These are phyloP conservation scores for Cerastis leucographa DNA, from an alignment of 2,888 invertebrate species.

Conservation along the genomic window DNA sequence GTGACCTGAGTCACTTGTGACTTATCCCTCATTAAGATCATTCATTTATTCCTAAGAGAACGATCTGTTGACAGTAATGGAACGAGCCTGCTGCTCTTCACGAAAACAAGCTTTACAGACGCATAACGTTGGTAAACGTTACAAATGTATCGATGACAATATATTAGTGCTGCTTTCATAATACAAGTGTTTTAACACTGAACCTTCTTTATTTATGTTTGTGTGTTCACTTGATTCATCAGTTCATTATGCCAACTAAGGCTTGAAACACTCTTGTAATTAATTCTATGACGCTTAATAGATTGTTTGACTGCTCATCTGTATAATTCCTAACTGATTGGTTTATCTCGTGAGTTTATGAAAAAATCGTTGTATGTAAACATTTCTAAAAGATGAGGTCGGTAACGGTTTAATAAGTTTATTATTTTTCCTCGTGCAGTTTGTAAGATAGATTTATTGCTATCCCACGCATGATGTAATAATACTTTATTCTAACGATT, in stretches of 20 bases:
- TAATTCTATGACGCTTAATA: conserved; percentile 41
- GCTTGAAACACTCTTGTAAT: conserved; percentile 38
- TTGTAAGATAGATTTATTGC: conserved; percentile 49
- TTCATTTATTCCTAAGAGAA: neutral
- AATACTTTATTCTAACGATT: conserved; percentile 35
- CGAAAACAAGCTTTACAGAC: neutral
- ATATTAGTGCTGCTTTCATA: neutral
- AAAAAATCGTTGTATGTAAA: conserved; percentile 24
- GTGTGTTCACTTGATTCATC: conserved; percentile 31
- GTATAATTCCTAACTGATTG: conserved; percentile 32
- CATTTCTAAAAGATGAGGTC: conserved; percentile 35
- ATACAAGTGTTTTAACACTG: neutral
- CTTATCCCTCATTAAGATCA: neutral
- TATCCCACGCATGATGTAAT: conserved; percentile 55
- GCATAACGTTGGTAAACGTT: neutral
- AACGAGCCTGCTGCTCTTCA: no score
- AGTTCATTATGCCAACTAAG: conserved; percentile 40
- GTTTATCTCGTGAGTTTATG: neutral
- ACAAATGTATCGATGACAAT: neutral
- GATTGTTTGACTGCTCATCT: conserved; percentile 37
- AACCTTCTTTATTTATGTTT: conserved; percentile 19
- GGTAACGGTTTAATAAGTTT: conserved; percentile 49
- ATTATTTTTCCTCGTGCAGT: conserved; percentile 43
- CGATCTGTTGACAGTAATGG: neutral
- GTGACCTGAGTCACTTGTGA: neutral